Percentiles rank a stretch among this genome's conserved stretches.
phyloP scores from a whole-genome alignment of 2,113 vertebrate genomes.

The Tachysurus fulvidraco region DNA sequence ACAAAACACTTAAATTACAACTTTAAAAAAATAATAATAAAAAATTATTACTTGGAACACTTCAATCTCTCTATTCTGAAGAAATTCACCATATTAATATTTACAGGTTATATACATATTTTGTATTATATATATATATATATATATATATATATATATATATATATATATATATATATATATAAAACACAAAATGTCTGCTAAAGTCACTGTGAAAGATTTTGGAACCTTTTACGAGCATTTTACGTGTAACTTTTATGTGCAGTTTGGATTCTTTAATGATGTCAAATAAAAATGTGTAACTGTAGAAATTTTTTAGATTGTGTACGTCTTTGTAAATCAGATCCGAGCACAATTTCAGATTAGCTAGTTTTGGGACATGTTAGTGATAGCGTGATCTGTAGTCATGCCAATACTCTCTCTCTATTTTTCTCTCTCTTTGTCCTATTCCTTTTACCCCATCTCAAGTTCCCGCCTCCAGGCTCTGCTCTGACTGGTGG shows the following conservation, averaged over 20 bases:
- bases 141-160: no score
- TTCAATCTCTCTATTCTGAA: no score
- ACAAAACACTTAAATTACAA: no score
- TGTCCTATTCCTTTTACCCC: background rate
- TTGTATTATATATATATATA: no score
- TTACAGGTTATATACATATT: no score
- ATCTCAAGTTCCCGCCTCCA: constrained; percentile 54
- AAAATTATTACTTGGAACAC: no score
- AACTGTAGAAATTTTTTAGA: background rate
- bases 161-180: no score
- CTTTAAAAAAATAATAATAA: no score
- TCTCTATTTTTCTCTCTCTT: constrained; percentile 11
- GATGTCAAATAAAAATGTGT: background rate
- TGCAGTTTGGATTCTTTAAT: background rate
- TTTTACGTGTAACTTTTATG: background rate
- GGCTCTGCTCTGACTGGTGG: constrained; percentile 34
- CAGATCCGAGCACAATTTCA: background rate
- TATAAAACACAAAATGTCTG: background rate
- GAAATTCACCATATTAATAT: background rate
- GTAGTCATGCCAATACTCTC: background rate
- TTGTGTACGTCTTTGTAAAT: background rate
- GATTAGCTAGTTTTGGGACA: constrained; percentile 8
- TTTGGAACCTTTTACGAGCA: background rate
- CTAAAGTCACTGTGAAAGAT: background rate
- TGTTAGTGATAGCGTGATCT: constrained; percentile 34